Evolutionary conservation across 2,113 vertebrate genomes (phyloP).

Genomic region (Ochotona princeps): DNA sequence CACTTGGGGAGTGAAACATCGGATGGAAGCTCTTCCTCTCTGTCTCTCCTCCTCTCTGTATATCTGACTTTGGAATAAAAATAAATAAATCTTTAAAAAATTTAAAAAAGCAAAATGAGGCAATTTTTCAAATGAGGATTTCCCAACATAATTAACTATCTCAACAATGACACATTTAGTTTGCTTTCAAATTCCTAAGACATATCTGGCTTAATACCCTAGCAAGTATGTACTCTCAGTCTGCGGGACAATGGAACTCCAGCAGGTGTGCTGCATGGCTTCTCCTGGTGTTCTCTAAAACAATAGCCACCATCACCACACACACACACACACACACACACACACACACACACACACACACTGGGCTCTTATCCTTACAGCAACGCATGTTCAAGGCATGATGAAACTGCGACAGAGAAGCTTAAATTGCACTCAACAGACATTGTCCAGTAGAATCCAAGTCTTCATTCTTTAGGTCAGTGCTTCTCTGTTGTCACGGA

Average conservation of each 20-base stretch:
- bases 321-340: too few relatives aligned
- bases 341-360: not conserved
- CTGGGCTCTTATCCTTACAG: not conserved
- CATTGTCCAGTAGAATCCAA: not conserved
- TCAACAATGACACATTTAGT: not conserved
- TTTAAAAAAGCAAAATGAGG: too few relatives aligned
- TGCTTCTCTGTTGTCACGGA: not conserved
- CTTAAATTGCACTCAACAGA: not conserved
- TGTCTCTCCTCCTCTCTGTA: too few relatives aligned
- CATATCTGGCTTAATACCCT: not conserved
- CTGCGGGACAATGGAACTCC: not conserved
- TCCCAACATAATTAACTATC: not conserved
- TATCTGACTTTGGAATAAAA: too few relatives aligned
- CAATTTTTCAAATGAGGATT: not conserved
- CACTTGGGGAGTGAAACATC: too few relatives aligned
- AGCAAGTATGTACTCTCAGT: not conserved
- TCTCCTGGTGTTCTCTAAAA: not conserved
- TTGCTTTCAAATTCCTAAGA: constrained; percentile 1
- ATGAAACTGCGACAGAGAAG: not conserved
- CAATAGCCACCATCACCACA: not conserved
- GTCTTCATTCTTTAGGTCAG: not conserved
- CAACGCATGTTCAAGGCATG: not conserved
- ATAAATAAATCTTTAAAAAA: too few relatives aligned
- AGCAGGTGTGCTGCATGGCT: not conserved
- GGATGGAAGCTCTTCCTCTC: too few relatives aligned